phyloP scores from a whole-genome alignment of 2,888 invertebrate species.

The Philhelius pedissequus region DNA sequence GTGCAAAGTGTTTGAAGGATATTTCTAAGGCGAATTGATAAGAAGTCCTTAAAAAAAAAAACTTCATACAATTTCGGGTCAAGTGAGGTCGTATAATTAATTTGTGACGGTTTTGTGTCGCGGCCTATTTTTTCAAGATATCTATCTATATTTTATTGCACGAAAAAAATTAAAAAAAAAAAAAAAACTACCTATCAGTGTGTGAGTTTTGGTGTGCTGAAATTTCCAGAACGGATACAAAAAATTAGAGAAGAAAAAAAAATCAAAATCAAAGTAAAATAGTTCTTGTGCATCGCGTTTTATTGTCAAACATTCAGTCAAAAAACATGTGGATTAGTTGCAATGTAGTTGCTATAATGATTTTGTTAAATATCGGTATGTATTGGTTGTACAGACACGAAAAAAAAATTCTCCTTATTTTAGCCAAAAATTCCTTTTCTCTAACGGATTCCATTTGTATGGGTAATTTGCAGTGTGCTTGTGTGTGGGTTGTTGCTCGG shows the following conservation, averaged over 20 bases:
- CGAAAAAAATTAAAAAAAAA: neutral
- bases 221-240: neutral
- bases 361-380: slow-evolving; percentile 78
- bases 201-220: neutral
- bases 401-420: neutral
- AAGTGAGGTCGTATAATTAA: slow-evolving; percentile 38
- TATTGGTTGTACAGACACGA: slow-evolving; percentile 55
- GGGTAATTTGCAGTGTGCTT: neutral
- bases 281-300: slow-evolving; percentile 52
- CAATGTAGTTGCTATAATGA: slow-evolving; percentile 77
- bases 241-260: neutral
- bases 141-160: neutral
- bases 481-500: neutral
- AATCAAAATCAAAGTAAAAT: neutral
- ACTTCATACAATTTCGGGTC: slow-evolving; percentile 25
- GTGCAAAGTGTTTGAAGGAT: neutral
- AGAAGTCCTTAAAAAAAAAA: neutral
- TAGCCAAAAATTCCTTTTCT: slow-evolving; percentile 27
- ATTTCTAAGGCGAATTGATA: neutral
- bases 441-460: neutral
- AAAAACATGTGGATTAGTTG: slow-evolving; percentile 79
- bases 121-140: neutral
- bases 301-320: slow-evolving; percentile 70
- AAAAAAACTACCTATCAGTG: neutral
- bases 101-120: slow-evolving; percentile 22